A percentile compares a stretch with the other conserved stretches of the same genome.
phyloP scores from a whole-genome alignment of 37 sponge, comb jelly and placozoan species.

The Crambe crambe region DNA sequence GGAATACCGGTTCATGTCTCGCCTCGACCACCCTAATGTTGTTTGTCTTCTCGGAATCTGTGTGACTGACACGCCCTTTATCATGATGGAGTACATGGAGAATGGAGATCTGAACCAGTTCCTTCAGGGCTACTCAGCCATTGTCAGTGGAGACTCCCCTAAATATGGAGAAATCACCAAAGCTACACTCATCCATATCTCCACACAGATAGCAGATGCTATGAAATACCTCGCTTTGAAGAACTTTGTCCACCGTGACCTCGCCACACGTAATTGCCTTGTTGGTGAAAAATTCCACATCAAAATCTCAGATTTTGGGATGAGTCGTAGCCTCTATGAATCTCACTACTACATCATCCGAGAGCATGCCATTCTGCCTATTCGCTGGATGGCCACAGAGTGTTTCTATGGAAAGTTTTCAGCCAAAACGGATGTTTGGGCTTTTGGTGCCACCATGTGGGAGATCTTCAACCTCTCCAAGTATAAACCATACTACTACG shows the following conservation, averaged over 20 bases:
- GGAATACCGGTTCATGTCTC: constrained; percentile 87
- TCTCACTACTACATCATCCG: constrained; percentile 61
- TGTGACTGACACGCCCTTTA: constrained; percentile 49
- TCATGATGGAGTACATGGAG: constrained; percentile 94
- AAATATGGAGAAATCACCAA: constrained; percentile 6
- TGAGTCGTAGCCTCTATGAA: constrained; percentile 69
- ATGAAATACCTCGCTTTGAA: constrained; percentile 80
- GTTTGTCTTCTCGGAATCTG: constrained; percentile 77
- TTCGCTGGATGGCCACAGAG: constrained; percentile 85
- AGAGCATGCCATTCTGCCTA: constrained; percentile 69
- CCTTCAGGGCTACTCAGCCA: constrained; percentile 38
- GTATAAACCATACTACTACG: constrained; percentile 56
- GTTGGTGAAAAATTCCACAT: constrained; percentile 70
- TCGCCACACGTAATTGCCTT: constrained; percentile 82
- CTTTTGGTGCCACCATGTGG: constrained; percentile 88
- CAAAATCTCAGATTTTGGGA: constrained; percentile 87
- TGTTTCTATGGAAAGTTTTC: constrained; percentile 84
- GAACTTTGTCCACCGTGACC: constrained; percentile 74
- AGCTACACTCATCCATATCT: constrained; percentile 51
- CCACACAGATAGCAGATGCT: constrained; percentile 68
- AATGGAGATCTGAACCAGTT: constrained; percentile 88
- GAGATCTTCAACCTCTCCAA: constrained; percentile 75
- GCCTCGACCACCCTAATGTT: constrained; percentile 73
- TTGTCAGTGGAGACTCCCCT: not conserved
- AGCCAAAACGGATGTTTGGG: constrained; percentile 83